These are phyloP conservation scores for Lepidochrysops patricia DNA, from an alignment of 2,888 invertebrate species.

Conservation along the genomic window DNA sequence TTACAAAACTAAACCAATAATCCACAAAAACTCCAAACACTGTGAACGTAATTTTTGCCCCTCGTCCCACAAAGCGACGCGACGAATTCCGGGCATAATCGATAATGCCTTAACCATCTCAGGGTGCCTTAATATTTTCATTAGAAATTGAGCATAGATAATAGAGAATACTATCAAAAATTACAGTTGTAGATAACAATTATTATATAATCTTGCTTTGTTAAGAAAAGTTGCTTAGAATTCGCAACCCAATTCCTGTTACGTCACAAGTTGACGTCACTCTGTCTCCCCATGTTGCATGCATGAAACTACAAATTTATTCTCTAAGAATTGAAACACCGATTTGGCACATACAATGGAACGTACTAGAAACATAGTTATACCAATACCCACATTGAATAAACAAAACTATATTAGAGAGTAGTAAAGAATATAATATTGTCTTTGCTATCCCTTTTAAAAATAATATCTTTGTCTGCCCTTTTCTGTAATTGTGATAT, in stretches of 20 bases:
- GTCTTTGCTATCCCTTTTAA: background rate
- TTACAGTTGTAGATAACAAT: background rate
- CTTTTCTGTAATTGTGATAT: no score
- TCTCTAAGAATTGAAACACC: background rate
- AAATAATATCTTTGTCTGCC: background rate
- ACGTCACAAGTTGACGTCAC: background rate
- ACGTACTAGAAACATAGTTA: background rate
- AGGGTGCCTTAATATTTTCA: background rate
- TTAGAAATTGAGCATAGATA: background rate
- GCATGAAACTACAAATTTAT: background rate
- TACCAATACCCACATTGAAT: background rate
- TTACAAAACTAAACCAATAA: background rate
- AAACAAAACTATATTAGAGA: no score
- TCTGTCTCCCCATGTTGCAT: background rate
- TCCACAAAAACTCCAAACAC: no score
- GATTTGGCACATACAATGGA: conserved; percentile 1
- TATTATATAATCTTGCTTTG: background rate
- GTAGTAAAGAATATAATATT: no score
- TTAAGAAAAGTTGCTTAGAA: background rate
- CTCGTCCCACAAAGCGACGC: background rate
- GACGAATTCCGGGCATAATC: conserved; percentile 1
- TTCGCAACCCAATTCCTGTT: background rate
- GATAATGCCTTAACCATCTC: background rate
- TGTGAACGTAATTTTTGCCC: background rate
- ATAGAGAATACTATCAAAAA: no score